Evolutionary conservation across 2,797 vertebrate species (phyloP).

Genomic region (Neosalanx taihuensis): DNA sequence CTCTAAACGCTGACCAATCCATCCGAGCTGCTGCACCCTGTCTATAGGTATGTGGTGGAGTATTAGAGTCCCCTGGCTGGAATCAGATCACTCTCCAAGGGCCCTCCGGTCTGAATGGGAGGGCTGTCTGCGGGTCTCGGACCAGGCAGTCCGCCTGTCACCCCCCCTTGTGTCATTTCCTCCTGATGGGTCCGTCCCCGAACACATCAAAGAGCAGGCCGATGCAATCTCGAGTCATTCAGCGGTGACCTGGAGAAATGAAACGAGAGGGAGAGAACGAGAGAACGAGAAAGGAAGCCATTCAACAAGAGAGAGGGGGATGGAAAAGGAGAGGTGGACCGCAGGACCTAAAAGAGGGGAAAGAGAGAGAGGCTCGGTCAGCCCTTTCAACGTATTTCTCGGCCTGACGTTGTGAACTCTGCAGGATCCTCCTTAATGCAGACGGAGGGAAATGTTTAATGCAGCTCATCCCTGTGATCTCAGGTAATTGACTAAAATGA

Average conservation of each 20-base stretch:
- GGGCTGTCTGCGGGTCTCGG: constrained; percentile 53
- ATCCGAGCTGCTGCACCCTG: neutral
- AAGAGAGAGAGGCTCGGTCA: constrained; percentile 42
- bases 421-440: neutral
- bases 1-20: neutral
- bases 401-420: constrained; percentile 54
- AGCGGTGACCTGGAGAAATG: constrained; percentile 63
- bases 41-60: constrained; percentile 9
- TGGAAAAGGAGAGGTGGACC: neutral
- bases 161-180: constrained; percentile 56
- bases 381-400: constrained; percentile 51
- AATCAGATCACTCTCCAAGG: constrained; percentile 68
- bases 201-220: constrained; percentile 52
- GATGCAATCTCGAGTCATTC: constrained; percentile 66
- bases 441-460: constrained; percentile 11
- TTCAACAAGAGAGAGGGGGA: neutral
- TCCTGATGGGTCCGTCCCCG: constrained; percentile 60
- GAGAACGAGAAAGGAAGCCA: neutral
- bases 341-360: neutral
- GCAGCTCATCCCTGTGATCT: neutral
- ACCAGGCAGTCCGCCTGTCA: constrained; percentile 50
- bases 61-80: constrained; percentile 51
- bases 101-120: constrained; percentile 60
- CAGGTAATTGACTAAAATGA: constrained; percentile 50
- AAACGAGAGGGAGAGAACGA: neutral